Evolutionary conservation across 2,888 invertebrate genomes (phyloP), one percentile per base, ranked within the genome.

Genomic region (Chesias legatella): DNA sequence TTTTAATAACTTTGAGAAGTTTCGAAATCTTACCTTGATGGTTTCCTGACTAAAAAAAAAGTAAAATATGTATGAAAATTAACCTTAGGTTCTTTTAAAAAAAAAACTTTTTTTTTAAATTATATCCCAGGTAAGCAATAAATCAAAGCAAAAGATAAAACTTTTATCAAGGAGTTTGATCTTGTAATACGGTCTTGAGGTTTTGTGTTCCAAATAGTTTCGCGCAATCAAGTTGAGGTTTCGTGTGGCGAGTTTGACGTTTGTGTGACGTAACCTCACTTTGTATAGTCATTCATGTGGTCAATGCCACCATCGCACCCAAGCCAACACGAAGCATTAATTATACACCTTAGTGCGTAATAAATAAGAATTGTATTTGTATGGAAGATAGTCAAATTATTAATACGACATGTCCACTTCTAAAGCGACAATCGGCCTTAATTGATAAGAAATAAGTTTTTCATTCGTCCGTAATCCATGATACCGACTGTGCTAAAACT

Each of bases 161-260:
- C 3, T 22, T 5, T 22, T 22, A 7, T 7, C 22, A 7, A 6
- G 9, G 6, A 5, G 6, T 10, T 7, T 28, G 37, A 43, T 38
- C 43, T 43, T 35, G 21, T 39, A 21, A 29, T 34, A 42, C 23
- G 7, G n/a, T 11, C 28, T 34, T 43, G 63, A 77, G 66, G 75
- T 76, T 68, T 72, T 60, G 73, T 63, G 73, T 65, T 74, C 47
- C 75, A 35, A 73, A 42, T 40, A 25, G 21, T 2, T 42, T 25
- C 36, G 33, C n/a, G 10, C 35, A 37, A 44, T 51, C 46, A 23
- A 13, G 64, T 62, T 49, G 73, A 77, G 74, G 83, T 80, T 68
- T 79, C 66, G 80, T 73, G 82, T 79, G 69, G 54, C 73, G 48
- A 76, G 60, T 50, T 50, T 30, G 35, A 28, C 42, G 53, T 49